Conservation (phyloP, 2,888 invertebrate species). For the Stenodema calcarata region DNA sequence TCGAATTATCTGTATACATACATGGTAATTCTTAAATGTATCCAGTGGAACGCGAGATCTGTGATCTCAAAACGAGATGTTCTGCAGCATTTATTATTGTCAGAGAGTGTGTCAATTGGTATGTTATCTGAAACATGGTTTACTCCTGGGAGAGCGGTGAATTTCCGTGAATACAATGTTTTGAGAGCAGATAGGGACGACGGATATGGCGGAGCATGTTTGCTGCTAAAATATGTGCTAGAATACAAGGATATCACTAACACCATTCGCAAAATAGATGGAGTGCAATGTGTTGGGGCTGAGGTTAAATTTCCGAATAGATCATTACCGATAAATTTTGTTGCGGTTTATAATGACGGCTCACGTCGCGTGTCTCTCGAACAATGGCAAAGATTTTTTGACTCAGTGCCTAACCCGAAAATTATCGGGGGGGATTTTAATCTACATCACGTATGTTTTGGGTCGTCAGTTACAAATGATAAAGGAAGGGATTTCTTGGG, state of each 20-base stretch:
- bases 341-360: neutral
- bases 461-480: too few species aligned
- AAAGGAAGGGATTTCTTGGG: too few species aligned
- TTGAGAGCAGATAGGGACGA: neutral
- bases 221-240: neutral
- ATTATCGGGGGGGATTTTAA: too few species aligned
- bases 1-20: neutral
- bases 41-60: neutral
- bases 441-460: too few species aligned
- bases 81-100: neutral
- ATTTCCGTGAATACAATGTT: neutral
- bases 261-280: neutral
- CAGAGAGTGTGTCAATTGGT: neutral
- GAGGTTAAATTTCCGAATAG: neutral
- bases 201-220: neutral
- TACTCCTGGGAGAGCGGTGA: neutral
- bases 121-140: neutral
- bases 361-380: too few species aligned
- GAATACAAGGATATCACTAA: neutral
- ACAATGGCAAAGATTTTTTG: too few species aligned
- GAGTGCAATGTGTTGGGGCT: neutral
- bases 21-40: neutral
- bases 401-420: too few species aligned
- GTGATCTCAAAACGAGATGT: neutral
- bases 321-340: neutral